Base-by-base conservation (phyloP, 2,888 invertebrate species). In the Apamea sordens region DNA sequence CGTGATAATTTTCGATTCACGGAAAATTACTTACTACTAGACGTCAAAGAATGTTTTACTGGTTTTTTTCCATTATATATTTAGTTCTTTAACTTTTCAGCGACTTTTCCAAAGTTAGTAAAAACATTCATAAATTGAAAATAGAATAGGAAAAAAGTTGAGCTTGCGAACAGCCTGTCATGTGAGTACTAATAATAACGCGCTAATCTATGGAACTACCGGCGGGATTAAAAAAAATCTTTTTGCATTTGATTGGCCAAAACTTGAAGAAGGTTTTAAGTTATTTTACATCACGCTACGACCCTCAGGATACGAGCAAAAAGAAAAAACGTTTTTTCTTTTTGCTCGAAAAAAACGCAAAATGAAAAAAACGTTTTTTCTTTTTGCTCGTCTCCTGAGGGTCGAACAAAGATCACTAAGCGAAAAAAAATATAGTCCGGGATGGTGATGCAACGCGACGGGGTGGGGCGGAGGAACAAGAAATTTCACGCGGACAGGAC, bases 1-100 rank as follows among this genome's bases (percentile, higher is more conserved):
- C 0, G 71, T 85, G 82, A 76, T 86, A 81, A 88, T 85, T 87
- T 74, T 64, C 15, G 6, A 15, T 69, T 47, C 56, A 75, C 50
- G 85, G 88, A 85, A 87, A 63, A 64, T 63, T 77, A 69, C 61
- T 65, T 76, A 59, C 13, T 44, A 10, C 10, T n/a, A 24, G 5
- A 13, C 11, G 11, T 18, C 7, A 3, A 64, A 56, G 0, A 82
- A 44, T 10, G 18, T 61, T 6, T n/a, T 36, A 47, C 4, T 4
- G 13, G 13, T 63, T 28, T 2, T 36, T 70, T 68, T 24, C 10
- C 6, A 10, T 11, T 44, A 11, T 8, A 1, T 13, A 44, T 15
- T 15, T 28, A 13, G 8, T n/a, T 13, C 21, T 72, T 24, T 8
- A 21, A 21, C 28, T 67, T 75, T 53, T 11, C 5, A 56, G 7